phyloP scores from a whole-genome alignment of 2,888 invertebrate species.

The Sphaerophoria rueppellii region DNA sequence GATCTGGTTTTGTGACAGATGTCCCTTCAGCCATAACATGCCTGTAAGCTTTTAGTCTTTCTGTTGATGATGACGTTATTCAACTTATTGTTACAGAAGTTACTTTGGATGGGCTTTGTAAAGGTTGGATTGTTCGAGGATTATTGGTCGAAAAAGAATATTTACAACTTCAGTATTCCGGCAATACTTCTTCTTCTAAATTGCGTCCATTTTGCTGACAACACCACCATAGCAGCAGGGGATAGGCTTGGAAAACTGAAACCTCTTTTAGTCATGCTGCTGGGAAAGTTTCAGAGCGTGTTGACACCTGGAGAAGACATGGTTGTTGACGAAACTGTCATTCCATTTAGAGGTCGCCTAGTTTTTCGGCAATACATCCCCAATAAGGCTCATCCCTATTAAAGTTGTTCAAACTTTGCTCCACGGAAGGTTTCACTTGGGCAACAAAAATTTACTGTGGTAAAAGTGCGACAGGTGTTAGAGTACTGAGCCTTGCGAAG shows the following conservation, averaged over 20 bases:
- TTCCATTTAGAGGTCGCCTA: slow-evolving; percentile 66
- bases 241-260: slow-evolving; percentile 49
- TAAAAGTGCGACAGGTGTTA: slow-evolving; percentile 42
- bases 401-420: slow-evolving; percentile 59
- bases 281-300: slow-evolving; percentile 54
- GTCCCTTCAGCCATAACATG: slow-evolving; percentile 44
- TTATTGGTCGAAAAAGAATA: slow-evolving; percentile 53
- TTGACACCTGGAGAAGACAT: slow-evolving; percentile 50
- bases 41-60: slow-evolving; percentile 52
- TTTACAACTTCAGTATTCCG: slow-evolving; percentile 51
- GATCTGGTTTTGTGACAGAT: slow-evolving; percentile 41
- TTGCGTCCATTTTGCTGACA: slow-evolving; percentile 52
- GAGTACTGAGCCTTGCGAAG: slow-evolving; percentile 43
- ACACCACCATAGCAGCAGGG: slow-evolving; percentile 37
- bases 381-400: slow-evolving; percentile 62
- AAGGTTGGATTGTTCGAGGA: slow-evolving; percentile 58
- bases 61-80: slow-evolving; percentile 54
- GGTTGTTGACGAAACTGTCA: slow-evolving; percentile 62
- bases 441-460: slow-evolving; percentile 52
- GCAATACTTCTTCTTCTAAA: slow-evolving; percentile 56
- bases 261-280: slow-evolving; percentile 31
- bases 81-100: background rate
- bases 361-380: slow-evolving; percentile 68
- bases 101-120: slow-evolving; percentile 69
- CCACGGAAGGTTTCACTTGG: slow-evolving; percentile 54